Conservation (phyloP, 2,113 vertebrate species). For the Garra rufa region DNA sequence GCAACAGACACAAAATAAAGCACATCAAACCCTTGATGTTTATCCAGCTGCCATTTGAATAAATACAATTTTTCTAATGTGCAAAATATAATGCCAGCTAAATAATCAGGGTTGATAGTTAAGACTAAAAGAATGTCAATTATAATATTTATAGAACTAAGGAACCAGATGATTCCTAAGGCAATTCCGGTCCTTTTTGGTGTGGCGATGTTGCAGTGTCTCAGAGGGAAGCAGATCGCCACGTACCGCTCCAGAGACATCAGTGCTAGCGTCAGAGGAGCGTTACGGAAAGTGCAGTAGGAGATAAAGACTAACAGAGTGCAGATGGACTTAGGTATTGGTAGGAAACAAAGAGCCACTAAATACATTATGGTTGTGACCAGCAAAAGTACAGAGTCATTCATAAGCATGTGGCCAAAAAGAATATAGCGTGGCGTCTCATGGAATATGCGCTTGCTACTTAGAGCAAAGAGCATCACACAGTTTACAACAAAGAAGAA, state of each 20-base stretch:
- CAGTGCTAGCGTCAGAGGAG: slow-evolving; percentile 58
- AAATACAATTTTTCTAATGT: slow-evolving; percentile 10
- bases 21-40: not conserved
- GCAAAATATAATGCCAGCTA: slow-evolving; percentile 5
- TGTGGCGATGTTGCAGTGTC: slow-evolving; percentile 52
- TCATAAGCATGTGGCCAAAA: slow-evolving; percentile 59
- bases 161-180: slow-evolving; percentile 49
- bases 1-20: not conserved
- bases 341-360: not conserved
- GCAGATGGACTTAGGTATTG: slow-evolving; percentile 20
- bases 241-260: slow-evolving; percentile 61
- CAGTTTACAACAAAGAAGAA: slow-evolving; percentile 49
- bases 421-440: slow-evolving; percentile 50
- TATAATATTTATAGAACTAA: slow-evolving; percentile 20
- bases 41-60: slow-evolving; percentile 40
- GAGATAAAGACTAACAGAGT: slow-evolving; percentile 30
- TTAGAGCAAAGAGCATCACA: slow-evolving; percentile 45
- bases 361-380: slow-evolving; percentile 15
- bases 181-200: slow-evolving; percentile 45
- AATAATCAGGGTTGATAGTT: slow-evolving; percentile 6
- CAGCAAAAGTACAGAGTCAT: slow-evolving; percentile 49
- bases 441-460: slow-evolving; percentile 35
- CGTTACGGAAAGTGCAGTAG: slow-evolving; percentile 26
- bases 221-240: slow-evolving; percentile 56
- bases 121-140: slow-evolving; percentile 44